These are phyloP conservation scores for Myxocyprinus asiaticus DNA, from an alignment of 2,113 vertebrate genomes.

Conservation along the genomic window DNA sequence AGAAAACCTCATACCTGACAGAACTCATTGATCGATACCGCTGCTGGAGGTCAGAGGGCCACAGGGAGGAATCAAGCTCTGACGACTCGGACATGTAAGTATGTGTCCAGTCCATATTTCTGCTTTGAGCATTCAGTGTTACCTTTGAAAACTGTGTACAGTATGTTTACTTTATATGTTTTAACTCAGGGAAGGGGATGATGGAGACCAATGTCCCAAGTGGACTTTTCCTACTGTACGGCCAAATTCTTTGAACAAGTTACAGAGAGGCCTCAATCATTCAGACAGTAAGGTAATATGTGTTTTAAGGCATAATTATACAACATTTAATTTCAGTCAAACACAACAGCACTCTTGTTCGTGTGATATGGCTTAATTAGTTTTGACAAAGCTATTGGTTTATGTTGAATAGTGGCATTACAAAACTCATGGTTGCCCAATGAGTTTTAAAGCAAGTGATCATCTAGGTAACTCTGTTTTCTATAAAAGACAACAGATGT, in stretches of 20 bases:
- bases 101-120: background rate
- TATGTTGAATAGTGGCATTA: too few relatives aligned
- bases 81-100: slow-evolving; percentile 93
- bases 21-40: slow-evolving; percentile 93
- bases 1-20: slow-evolving; percentile 95
- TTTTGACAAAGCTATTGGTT: too few relatives aligned
- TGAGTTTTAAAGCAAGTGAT: background rate
- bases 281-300: slow-evolving; percentile 79
- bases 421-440: too few relatives aligned
- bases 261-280: slow-evolving; percentile 85
- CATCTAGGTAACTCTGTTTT: background rate
- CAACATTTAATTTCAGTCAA: too few relatives aligned
- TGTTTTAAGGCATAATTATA: background rate
- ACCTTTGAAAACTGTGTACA: background rate
- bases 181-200: slow-evolving; percentile 83
- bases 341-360: too few relatives aligned
- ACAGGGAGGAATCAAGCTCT: slow-evolving; percentile 93
- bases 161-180: background rate
- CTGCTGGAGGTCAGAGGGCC: slow-evolving; percentile 95
- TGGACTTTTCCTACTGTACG: slow-evolving; percentile 96
- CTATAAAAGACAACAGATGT: slow-evolving; percentile 73
- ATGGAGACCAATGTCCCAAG: slow-evolving; percentile 84
- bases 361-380: too few relatives aligned
- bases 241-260: slow-evolving; percentile 84
- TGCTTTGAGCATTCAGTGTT: slow-evolving; percentile 10